phyloP scores from a whole-genome alignment of 2,113 vertebrate species.

The Tyrannus savana region DNA sequence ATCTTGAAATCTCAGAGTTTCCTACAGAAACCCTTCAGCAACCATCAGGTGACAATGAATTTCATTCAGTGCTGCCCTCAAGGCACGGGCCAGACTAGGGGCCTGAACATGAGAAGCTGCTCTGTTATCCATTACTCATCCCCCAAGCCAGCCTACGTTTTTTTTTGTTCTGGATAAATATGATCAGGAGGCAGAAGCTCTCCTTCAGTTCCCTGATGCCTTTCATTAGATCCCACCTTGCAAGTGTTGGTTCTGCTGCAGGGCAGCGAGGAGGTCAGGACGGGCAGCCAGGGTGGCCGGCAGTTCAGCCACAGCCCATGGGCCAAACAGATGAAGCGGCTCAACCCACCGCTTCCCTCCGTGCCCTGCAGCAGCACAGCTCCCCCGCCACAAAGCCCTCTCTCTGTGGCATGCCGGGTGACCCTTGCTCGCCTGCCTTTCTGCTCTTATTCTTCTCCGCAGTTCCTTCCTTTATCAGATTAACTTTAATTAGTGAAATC shows the following conservation, averaged over 20 bases:
- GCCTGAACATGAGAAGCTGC: not conserved
- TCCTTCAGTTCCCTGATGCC: not conserved
- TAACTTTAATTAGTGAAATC: conserved; percentile 76
- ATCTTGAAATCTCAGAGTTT: not conserved
- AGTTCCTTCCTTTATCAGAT: conserved; percentile 80
- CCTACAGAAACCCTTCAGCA: not conserved
- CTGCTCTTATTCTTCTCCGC: conserved; percentile 6
- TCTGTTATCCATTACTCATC: conserved; percentile 41
- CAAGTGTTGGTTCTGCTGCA: not conserved
- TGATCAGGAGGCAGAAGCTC: not conserved
- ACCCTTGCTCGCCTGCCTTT: conserved; percentile 57
- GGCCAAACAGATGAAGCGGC: conserved; percentile 28
- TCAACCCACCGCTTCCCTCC: not conserved
- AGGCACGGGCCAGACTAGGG: not conserved
- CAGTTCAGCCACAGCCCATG: not conserved
- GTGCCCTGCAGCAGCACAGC: not conserved
- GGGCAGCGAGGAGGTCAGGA: conserved; percentile 20
- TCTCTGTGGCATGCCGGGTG: not conserved
- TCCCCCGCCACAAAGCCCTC: conserved; percentile 40
- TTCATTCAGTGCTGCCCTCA: not conserved
- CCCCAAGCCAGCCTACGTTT: not conserved
- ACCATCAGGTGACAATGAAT: not conserved
- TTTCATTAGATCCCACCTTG: conserved; percentile 56
- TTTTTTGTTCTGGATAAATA: not conserved
- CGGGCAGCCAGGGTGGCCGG: not conserved